Base-by-base conservation (phyloP, 2,113 vertebrate genomes). In the Nothocercus julius region DNA sequence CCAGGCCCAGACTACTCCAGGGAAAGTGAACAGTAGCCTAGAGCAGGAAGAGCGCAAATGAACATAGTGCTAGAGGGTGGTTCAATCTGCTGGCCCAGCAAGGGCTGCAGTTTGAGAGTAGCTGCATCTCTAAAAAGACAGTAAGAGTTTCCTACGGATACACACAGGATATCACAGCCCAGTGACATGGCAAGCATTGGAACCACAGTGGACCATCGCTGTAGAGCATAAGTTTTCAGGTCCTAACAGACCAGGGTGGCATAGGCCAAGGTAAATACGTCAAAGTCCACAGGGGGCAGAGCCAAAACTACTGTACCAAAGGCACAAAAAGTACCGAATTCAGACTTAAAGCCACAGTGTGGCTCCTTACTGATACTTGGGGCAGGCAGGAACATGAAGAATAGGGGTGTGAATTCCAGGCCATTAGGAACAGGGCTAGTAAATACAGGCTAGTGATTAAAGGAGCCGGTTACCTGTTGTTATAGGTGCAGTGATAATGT, bases 1-100 rank as follows among this genome's bases (percentile, higher is more conserved):
- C 58, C 7, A 36, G 1, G 3, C 25, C 34, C 53, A 69, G 28
- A 36, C 17, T 30, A 25, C 40, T 67, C 0, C 0, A 49, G 27
- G 51, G 38, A 59, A n/a, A 82, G 42, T 10, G 73, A 85, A 66
- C 11, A 25, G 13, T 38, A 87, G 8, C 7, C 0, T 3, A 30
- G 40, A 59, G 18, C 34, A 45, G 27, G 62, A 10, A 59, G 11
- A n/a, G 11, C 13, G 25, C 53, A 69, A 66, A 24, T 32, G 49
- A 80, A 30, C 0, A 0, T 54, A 66, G 38, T 0, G 1, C 17
- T 77, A n/a, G 15, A 64, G 78, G 15, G 30, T 36, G 32, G 36
- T 84, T 74, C 77, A 81, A 44, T 12, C 30, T 70, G 15, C 21
- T 56, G 80, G 22, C 19, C 27, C 27, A 28, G 47, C 77, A 77